phyloP scores from a whole-genome alignment of 23 tunicate species.

The Trididemnum nubilum region DNA sequence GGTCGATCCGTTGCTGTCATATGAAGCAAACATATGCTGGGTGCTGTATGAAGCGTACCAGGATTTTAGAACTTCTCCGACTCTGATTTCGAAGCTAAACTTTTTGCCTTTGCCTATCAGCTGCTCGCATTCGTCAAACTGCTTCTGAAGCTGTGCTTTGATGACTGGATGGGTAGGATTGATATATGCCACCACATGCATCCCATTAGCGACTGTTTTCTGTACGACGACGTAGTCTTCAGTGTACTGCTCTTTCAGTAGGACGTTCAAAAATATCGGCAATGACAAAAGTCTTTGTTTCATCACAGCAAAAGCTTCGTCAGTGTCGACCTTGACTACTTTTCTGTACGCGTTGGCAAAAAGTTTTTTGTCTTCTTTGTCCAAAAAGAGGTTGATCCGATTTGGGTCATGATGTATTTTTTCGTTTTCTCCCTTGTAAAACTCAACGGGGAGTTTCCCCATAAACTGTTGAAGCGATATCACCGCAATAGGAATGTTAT shows the following conservation, averaged over 20 bases:
- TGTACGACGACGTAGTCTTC: background rate
- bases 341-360: background rate
- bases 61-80: background rate
- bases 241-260: background rate
- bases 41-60: background rate
- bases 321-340: background rate
- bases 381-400: background rate
- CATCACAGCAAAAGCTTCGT: background rate
- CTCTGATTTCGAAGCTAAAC: background rate
- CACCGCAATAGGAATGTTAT: slow-evolving; percentile 6
- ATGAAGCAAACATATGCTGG: background rate
- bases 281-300: background rate
- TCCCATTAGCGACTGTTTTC: background rate
- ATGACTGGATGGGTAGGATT: slow-evolving; percentile 14
- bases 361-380: background rate
- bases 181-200: background rate
- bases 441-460: background rate
- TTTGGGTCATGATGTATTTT: slow-evolving; percentile 1
- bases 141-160: background rate
- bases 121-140: background rate
- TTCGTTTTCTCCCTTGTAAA: background rate
- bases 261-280: background rate
- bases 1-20: background rate
- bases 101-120: background rate
- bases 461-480: background rate